A percentile compares a stretch with the other conserved stretches of the same genome.
Evolutionary conservation across 2,113 vertebrate species (phyloP).

Genomic region (Neotoma lepida): DNA sequence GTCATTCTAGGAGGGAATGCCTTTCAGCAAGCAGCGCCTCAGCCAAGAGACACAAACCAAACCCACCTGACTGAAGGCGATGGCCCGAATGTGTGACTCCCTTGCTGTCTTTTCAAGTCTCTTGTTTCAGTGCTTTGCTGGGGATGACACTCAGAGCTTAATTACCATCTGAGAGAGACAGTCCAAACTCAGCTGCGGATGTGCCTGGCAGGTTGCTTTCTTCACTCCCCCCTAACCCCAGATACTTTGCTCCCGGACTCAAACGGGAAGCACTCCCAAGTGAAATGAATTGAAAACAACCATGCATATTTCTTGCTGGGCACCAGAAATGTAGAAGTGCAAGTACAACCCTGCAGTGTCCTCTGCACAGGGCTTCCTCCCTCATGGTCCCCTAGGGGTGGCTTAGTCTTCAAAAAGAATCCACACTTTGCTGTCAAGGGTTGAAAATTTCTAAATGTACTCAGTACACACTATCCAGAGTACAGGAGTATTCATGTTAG

Average conservation of each 20-base stretch:
- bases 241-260: not conserved
- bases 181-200: not conserved
- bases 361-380: not conserved
- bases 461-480: not conserved
- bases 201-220: not conserved
- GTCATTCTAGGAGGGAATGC: not conserved
- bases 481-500: not conserved
- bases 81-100: not conserved
- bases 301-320: not conserved
- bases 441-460: not conserved
- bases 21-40: not conserved
- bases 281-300: not conserved
- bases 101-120: not conserved
- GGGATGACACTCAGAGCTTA: not conserved
- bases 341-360: too few species aligned
- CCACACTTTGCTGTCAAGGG: not conserved
- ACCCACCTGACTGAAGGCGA: not conserved
- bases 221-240: too few species aligned
- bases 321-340: not conserved
- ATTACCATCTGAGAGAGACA: not conserved
- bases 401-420: not conserved
- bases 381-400: not conserved
- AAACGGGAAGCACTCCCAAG: not conserved
- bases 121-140: not conserved
- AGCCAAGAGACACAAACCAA: not conserved